These are phyloP conservation scores for Parus major DNA, from an alignment of 2,113 vertebrate species.

Conservation along the genomic window DNA sequence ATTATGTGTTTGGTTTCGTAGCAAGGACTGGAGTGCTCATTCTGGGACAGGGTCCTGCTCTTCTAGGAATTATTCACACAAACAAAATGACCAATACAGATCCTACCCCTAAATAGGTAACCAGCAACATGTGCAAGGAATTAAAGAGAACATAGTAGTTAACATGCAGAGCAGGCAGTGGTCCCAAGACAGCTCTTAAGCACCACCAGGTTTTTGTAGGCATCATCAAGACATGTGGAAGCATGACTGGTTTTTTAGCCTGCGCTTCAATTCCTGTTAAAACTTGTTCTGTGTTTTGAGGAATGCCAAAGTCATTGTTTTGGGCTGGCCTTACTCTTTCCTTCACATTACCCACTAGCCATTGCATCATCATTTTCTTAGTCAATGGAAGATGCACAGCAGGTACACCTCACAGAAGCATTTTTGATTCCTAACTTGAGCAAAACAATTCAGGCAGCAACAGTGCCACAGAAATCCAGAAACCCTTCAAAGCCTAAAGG, in stretches of 20 bases:
- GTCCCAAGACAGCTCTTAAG: neutral
- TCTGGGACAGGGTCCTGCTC: neutral
- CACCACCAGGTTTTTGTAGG: neutral
- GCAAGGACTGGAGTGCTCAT: neutral
- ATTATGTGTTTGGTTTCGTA: neutral
- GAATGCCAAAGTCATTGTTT: neutral
- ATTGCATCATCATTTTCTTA: neutral
- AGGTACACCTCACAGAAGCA: neutral
- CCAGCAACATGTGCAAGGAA: neutral
- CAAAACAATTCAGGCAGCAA: neutral
- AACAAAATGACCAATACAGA: neutral
- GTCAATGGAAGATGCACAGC: neutral
- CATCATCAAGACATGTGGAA: neutral
- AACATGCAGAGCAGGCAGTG: neutral
- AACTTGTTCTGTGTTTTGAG: constrained; percentile 27
- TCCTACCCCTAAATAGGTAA: neutral
- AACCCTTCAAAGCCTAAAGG: neutral
- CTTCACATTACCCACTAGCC: neutral
- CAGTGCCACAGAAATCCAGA: neutral
- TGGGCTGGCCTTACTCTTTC: neutral
- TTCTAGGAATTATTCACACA: neutral
- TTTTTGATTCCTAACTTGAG: neutral
- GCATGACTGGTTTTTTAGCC: neutral
- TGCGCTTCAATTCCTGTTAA: constrained; percentile 1
- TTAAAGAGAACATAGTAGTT: neutral